Evolutionary conservation across 2,888 invertebrate genomes (phyloP), one percentile per base, ranked within the genome.

Genomic region (Amphiduros pacificus): DNA sequence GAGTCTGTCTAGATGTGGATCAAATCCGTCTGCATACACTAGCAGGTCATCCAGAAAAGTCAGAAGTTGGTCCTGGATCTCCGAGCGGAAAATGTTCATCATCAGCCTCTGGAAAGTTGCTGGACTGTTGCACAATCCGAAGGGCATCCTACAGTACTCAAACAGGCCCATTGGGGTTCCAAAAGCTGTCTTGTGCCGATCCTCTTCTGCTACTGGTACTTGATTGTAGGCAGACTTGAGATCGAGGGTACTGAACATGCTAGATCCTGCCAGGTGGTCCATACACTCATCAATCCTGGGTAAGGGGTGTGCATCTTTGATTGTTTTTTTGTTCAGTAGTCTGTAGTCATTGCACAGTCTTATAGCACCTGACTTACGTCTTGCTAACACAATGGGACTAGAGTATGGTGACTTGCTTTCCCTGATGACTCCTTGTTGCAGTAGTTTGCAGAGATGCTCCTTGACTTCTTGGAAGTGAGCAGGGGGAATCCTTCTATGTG

Each of bases 111-210:
- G 51, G 27, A 52, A 59, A 9, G 59, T 36, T 2, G 36, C 40
- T 29, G 59, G 59, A 24, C 31, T 27, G 41, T 51, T 52, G 27
- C 28, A 28, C 2, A 32, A 32, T 9, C 59, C 59, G 17, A 59
- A 51, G 9, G 59, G 53, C 59, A 53, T 52, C 17, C 36, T 24
- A 17, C 31, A 54, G 26, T 22, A 59, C n/a, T 51, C 32, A 36
- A 32, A 53, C 4, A 51, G 26, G 6, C 51, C 40, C 14, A 29
- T 20, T 6, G 17, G 50, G 3, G 36, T 27, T 17, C 31, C 31
- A 22, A 59, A 59, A n/a, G 59, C 52, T 32, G 59, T 59, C 17
- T 48, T 52, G 17, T 52, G 4, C 4, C 9, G 27, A n/a, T 50
- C 20, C 17, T 52, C 52, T 52, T 52, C 53, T 5, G 22, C 41